A percentile compares a stretch with the other conserved stretches of the same genome.
Conservation (phyloP, 1,140 invertebrate species). For the honey bee (Apis mellifera) region DNA sequence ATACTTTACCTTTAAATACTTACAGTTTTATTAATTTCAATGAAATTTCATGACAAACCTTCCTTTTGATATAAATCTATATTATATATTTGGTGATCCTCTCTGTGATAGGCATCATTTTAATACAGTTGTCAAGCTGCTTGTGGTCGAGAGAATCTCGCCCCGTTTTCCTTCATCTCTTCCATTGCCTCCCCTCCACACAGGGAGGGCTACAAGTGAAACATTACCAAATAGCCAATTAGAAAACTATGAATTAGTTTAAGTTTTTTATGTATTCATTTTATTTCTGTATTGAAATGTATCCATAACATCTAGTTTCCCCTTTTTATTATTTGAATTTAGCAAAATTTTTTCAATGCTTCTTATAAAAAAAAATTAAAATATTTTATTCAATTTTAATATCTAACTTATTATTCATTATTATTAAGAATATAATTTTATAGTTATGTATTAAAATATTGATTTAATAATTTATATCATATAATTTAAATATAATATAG, state of each 20-base stretch:
- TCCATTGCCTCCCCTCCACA: slow-evolving; percentile 77
- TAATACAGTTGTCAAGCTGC: slow-evolving; percentile 54
- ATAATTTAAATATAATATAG: background rate
- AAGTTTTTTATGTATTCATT: slow-evolving; percentile 58
- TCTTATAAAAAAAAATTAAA: background rate
- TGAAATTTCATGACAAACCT: slow-evolving; percentile 60
- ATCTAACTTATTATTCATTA: background rate
- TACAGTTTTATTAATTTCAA: slow-evolving; percentile 51
- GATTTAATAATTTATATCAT: background rate
- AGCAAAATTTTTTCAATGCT: slow-evolving; percentile 31
- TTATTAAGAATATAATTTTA: slow-evolving; percentile 7
- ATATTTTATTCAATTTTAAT: slow-evolving; percentile 14
- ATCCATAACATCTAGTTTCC: slow-evolving; percentile 50
- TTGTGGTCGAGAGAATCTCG: slow-evolving; percentile 48
- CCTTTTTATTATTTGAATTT: slow-evolving; percentile 34
- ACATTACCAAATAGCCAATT: slow-evolving; percentile 81
- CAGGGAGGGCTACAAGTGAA: slow-evolving; percentile 82
- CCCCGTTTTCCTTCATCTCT: slow-evolving; percentile 59
- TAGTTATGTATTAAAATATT: slow-evolving; percentile 15
- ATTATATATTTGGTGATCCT: slow-evolving; percentile 56
- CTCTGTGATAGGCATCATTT: slow-evolving; percentile 53
- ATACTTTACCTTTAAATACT: slow-evolving; percentile 59
- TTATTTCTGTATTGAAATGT: slow-evolving; percentile 64
- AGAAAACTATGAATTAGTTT: slow-evolving; percentile 70
- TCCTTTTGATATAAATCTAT: slow-evolving; percentile 55